Evolutionary conservation across 1,140 invertebrate species (phyloP).

Genomic region (Drosophila kanapiae): DNA sequence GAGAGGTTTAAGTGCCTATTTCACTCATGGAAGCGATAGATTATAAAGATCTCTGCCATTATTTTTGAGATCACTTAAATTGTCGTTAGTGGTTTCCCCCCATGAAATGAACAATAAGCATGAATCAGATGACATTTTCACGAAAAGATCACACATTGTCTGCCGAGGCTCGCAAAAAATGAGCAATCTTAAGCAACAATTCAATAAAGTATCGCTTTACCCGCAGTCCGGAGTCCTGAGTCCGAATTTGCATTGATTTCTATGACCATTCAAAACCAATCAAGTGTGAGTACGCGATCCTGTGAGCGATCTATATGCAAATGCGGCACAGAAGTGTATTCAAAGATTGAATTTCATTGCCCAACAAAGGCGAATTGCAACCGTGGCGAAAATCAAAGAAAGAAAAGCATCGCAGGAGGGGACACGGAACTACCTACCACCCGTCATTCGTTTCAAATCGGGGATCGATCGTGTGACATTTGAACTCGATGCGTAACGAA

Average conservation of each 20-base stretch:
- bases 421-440: slow-evolving; percentile 21
- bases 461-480: slow-evolving; percentile 65
- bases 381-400: slow-evolving; percentile 69
- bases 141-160: slow-evolving; percentile 41
- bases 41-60: slow-evolving; percentile 5
- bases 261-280: slow-evolving; percentile 67
- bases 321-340: slow-evolving; percentile 34
- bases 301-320: slow-evolving; percentile 63
- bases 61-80: slow-evolving; percentile 33
- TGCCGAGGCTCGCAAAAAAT: slow-evolving; percentile 11
- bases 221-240: slow-evolving; percentile 7
- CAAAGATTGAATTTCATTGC: slow-evolving; percentile 74
- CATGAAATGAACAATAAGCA: slow-evolving; percentile 51
- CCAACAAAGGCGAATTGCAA: slow-evolving; percentile 72
- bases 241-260: slow-evolving; percentile 64
- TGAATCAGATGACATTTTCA: slow-evolving; percentile 39
- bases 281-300: slow-evolving; percentile 67
- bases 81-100: slow-evolving; percentile 30
- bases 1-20: not conserved
- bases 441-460: slow-evolving; percentile 49
- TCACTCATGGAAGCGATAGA: no score
- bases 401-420: slow-evolving; percentile 16
- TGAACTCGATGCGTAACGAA: slow-evolving; percentile 52
- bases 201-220: slow-evolving; percentile 69
- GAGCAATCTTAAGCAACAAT: slow-evolving; percentile 51